Base-by-base conservation (phyloP, 2,888 invertebrate genomes). In the Pogonocherus hispidulus region DNA sequence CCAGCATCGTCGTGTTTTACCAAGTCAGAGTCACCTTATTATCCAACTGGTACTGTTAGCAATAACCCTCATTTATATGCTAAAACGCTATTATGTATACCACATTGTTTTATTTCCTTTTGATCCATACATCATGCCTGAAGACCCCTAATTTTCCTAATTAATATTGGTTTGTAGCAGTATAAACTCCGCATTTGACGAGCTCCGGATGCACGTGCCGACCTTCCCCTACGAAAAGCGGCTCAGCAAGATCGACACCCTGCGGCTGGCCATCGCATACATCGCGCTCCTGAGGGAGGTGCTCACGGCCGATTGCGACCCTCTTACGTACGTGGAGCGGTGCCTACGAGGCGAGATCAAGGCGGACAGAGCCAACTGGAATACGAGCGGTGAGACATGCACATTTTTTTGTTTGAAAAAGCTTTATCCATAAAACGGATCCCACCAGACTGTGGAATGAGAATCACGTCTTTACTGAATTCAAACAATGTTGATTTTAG, bases 101-200 rank as follows among this genome's bases (percentile, higher is more conserved):
- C n/a, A n/a, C n/a, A n/a, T n/a, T n/a, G n/a, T n/a, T n/a, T n/a
- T n/a, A n/a, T n/a, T n/a, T n/a, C n/a, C n/a, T n/a, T n/a, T n/a
- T n/a, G n/a, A n/a, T n/a, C n/a, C n/a, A n/a, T n/a, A n/a, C n/a
- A n/a, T n/a, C n/a, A n/a, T n/a, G n/a, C n/a, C n/a, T n/a, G 41
- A 41, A 41, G 5, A 52, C 32, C 27, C 52, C 27, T 16, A 59
- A 47, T 32, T 59, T 59, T 56, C 46, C 41, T 64, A 64, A 63
- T 69, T 70, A 64, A 70, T 63, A 77, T 81, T 82, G 81, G 80
- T 83, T 82, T 85, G 82, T 83, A 95, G 95, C 93, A 98, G 97
- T 91, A 99, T 99, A 89, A 97, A 97, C 92, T 96, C 96, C 87
- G 98, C 98, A 86, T 98, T 98, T 90, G 98, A 99, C 89, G 98